Evolutionary conservation across 92 coral and sea anemone species (phyloP).

Genomic region (Palythoa grandis): DNA sequence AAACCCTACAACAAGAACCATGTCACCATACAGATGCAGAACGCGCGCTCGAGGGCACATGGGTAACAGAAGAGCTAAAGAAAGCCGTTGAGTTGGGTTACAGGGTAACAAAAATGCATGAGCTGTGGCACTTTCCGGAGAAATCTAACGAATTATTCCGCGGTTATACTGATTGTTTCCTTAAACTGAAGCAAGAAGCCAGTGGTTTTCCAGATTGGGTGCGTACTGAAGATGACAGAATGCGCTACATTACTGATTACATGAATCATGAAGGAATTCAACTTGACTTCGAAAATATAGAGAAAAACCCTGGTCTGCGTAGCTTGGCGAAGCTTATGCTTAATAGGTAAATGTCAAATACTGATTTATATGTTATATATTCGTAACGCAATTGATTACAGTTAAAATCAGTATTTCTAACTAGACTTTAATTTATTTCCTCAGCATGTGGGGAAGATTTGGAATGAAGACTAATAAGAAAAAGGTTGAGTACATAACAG

Average conservation of each 20-base stretch:
- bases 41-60: constrained; percentile 58
- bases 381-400: not conserved
- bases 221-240: constrained; percentile 31
- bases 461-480: constrained; percentile 39
- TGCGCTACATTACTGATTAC: constrained; percentile 42
- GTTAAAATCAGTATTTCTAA: not conserved
- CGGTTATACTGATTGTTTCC: constrained; percentile 44
- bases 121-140: constrained; percentile 66
- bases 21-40: constrained; percentile 54
- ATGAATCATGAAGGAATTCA: constrained; percentile 35
- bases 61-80: constrained; percentile 55
- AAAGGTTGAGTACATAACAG: constrained; percentile 25
- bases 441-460: constrained; percentile 58
- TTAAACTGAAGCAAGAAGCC: constrained; percentile 52
- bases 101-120: constrained; percentile 36
- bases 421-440: not conserved
- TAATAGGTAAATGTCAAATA: constrained; percentile 26
- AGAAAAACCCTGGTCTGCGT: constrained; percentile 42
- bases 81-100: constrained; percentile 58
- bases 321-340: constrained; percentile 44
- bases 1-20: constrained; percentile 29
- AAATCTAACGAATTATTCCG: constrained; percentile 16
- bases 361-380: not conserved
- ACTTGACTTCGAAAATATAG: constrained; percentile 30
- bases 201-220: constrained; percentile 28